Evolutionary conservation across 2,797 vertebrate genomes (phyloP).

Genomic region (Centroberyx gerrardi): DNA sequence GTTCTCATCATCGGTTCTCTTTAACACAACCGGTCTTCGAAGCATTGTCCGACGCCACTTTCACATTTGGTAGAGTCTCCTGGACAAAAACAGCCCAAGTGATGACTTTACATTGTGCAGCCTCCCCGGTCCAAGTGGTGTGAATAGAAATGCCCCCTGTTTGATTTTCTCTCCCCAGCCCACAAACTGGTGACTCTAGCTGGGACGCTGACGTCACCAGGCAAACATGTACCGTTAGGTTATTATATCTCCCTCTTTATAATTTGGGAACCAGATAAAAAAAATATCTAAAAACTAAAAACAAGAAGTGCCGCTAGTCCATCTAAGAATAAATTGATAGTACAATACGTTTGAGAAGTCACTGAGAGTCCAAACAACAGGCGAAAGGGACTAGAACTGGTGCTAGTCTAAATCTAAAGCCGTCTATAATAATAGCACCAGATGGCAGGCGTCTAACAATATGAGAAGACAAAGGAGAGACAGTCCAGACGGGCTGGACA

Average conservation of each 20-base stretch:
- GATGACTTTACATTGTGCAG: conserved; percentile 2
- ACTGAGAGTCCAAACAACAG: neutral
- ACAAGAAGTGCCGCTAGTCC: neutral
- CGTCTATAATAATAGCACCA: conserved; percentile 72
- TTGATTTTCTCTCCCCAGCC: conserved; percentile 38
- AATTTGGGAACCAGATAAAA: neutral
- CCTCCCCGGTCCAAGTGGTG: neutral
- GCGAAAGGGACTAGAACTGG: conserved; percentile 53
- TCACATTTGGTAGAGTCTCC: conserved; percentile 24
- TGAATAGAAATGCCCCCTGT: conserved; percentile 59
- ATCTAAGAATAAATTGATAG: neutral
- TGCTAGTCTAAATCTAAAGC: conserved; percentile 57
- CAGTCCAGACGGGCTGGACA: conserved; percentile 69
- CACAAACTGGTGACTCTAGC: conserved; percentile 20
- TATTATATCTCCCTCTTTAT: neutral
- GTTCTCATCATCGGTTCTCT: conserved; percentile 72
- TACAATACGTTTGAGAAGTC: neutral
- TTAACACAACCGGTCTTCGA: conserved; percentile 39
- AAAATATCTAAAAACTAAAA: no score
- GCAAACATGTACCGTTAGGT: conserved; percentile 51
- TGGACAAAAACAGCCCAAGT: neutral
- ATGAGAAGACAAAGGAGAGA: conserved; percentile 72
- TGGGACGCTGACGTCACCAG: conserved; percentile 79
- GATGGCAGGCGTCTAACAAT: conserved; percentile 78
- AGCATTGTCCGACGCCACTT: conserved; percentile 59